phyloP scores from a whole-genome alignment of 1,140 invertebrate genomes.

The Sminthurides bifidus region DNA sequence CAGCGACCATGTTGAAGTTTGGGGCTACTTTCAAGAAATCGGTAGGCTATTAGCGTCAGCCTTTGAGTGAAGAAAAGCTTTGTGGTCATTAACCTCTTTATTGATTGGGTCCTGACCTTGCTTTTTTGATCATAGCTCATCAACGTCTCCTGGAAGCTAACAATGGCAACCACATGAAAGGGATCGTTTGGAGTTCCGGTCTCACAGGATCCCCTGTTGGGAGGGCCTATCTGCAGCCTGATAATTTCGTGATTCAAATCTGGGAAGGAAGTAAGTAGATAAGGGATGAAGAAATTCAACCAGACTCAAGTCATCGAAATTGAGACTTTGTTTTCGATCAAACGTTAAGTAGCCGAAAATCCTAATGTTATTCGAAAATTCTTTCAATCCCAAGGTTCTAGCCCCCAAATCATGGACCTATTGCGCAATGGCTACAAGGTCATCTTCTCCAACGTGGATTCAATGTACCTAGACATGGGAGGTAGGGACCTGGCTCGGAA shows the following conservation, averaged over 20 bases:
- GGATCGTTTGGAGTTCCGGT: slow-evolving; percentile 67
- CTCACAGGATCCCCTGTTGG: slow-evolving; percentile 48
- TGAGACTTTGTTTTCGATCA: no score
- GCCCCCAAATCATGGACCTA: slow-evolving; percentile 40
- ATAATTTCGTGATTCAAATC: slow-evolving; percentile 35
- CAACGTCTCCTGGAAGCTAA: slow-evolving; percentile 27
- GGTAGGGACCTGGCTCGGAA: slow-evolving; percentile 26
- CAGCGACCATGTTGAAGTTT: slow-evolving; percentile 31
- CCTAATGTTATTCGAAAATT: not conserved
- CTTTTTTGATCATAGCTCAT: slow-evolving; percentile 5
- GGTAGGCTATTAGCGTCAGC: not conserved
- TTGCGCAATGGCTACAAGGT: slow-evolving; percentile 36
- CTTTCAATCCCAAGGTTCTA: slow-evolving; percentile 13
- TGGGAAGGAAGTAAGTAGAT: slow-evolving; percentile 62
- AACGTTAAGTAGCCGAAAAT: no score
- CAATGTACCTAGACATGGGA: slow-evolving; percentile 34
- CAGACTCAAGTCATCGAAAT: not conserved
- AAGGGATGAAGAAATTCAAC: slow-evolving; percentile 44
- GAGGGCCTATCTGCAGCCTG: slow-evolving; percentile 40
- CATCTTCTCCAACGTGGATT: slow-evolving; percentile 34
- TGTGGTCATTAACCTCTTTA: no score
- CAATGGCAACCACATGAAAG: slow-evolving; percentile 45
- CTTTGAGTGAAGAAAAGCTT: no score
- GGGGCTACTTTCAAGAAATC: slow-evolving; percentile 27
- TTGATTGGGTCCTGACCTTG: no score